Evolutionary conservation across 2,113 vertebrate genomes (phyloP).

Genomic region (Neodon shergylaensis): DNA sequence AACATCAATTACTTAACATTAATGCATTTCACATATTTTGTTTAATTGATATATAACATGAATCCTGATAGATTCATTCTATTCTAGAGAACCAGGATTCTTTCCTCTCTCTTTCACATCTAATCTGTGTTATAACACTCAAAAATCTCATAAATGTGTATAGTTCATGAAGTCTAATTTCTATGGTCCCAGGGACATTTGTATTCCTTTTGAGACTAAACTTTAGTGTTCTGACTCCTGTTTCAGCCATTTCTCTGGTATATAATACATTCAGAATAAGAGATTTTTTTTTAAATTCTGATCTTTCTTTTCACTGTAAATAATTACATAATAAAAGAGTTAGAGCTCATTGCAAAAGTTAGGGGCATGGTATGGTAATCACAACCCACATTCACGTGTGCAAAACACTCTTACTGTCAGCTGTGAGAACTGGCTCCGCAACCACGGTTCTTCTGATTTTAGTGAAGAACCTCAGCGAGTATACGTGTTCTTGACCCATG

Average conservation of each 20-base stretch:
- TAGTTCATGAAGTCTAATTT: neutral
- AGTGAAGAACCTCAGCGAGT: neutral
- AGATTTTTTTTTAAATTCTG: conserved; percentile 7
- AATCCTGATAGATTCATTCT: conserved; percentile 15
- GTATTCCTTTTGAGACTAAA: neutral
- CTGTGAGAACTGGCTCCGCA: neutral
- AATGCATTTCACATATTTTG: neutral
- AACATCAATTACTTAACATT: conserved; percentile 41
- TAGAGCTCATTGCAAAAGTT: conserved; percentile 11
- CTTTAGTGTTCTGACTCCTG: neutral
- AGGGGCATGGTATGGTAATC: neutral
- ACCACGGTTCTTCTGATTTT: neutral
- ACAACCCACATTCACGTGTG: neutral
- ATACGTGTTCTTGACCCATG: neutral
- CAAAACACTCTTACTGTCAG: neutral
- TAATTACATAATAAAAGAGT: neutral
- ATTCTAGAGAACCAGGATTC: neutral
- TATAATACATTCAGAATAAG: neutral
- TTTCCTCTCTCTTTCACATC: neutral
- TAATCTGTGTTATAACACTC: conserved; percentile 1
- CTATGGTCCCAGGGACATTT: neutral
- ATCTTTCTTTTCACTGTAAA: neutral
- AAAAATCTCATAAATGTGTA: conserved; percentile 19
- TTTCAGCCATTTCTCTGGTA: neutral
- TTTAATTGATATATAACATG: conserved; percentile 36